Percentiles rank a stretch among this genome's conserved stretches.
Evolutionary conservation across 2,888 invertebrate species (phyloP).

Genomic region (Lottia scabra): DNA sequence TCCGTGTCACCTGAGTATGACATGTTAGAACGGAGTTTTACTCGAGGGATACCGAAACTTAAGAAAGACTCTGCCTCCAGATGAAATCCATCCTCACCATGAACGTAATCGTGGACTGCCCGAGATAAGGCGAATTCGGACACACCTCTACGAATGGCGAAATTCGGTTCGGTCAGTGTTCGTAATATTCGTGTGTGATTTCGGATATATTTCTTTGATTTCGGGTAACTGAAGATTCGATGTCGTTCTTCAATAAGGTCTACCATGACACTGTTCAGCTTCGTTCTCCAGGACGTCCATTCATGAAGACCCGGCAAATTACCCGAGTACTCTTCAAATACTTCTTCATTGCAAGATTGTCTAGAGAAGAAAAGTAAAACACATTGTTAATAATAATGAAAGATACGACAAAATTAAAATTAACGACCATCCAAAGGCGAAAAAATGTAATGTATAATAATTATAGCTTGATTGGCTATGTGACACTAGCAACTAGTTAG

Average conservation of each 20-base stretch:
- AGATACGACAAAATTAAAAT: too few relatives aligned
- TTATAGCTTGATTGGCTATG: too few relatives aligned
- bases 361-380: too few relatives aligned
- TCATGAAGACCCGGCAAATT: conserved; percentile 6
- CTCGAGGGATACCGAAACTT: conserved; percentile 16
- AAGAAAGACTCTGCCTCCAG: conserved; percentile 12
- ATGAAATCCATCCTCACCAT: conserved; percentile 1
- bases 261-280: conserved; percentile 11
- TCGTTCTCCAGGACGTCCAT: conserved; percentile 13
- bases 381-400: too few relatives aligned
- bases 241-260: conserved; percentile 19
- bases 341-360: too few relatives aligned
- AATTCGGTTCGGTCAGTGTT: conserved; percentile 11
- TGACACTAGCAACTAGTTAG: too few relatives aligned
- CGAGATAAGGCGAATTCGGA: conserved; percentile 15
- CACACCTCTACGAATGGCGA: conserved; percentile 1
- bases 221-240: conserved; percentile 22
- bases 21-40: conserved; percentile 11
- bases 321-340: too few relatives aligned
- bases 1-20: conserved; percentile 7
- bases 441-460: too few relatives aligned
- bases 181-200: conserved; percentile 4
- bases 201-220: conserved; percentile 8
- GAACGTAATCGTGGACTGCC: conserved; percentile 18
- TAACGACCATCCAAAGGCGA: too few relatives aligned